A percentile compares a stretch with the other conserved stretches of the same genome.
phyloP scores from a whole-genome alignment of 2,113 vertebrate species.

The Crotalus horridus region DNA sequence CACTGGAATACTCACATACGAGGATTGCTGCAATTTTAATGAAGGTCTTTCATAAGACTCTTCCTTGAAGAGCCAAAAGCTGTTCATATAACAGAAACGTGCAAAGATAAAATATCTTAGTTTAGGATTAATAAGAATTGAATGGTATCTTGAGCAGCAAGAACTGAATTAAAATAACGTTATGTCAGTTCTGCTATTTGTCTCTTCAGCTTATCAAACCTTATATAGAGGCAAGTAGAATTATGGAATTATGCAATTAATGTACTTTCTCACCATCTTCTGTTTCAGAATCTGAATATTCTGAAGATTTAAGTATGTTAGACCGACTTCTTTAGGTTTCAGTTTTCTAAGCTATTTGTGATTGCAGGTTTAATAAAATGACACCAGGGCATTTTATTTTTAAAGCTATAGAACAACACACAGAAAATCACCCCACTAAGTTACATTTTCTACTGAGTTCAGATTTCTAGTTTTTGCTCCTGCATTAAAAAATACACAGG shows the following conservation, averaged over 20 bases:
- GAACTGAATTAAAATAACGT: neutral
- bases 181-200: neutral
- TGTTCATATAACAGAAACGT: neutral
- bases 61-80: neutral
- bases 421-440: neutral
- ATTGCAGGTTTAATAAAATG: neutral
- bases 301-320: neutral
- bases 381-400: neutral
- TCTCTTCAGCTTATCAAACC: neutral
- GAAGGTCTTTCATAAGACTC: slow-evolving; percentile 2
- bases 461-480: neutral
- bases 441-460: neutral
- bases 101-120: neutral
- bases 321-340: neutral
- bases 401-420: neutral
- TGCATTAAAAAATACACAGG: neutral
- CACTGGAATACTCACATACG: neutral
- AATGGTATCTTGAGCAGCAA: neutral
- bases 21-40: neutral
- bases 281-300: neutral
- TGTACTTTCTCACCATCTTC: neutral
- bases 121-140: neutral
- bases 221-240: neutral
- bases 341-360: neutral
- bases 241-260: neutral